Percentiles rank a stretch among this genome's conserved stretches.
phyloP scores from a whole-genome alignment of 1,140 invertebrate species.

The Ctenoplectra terminalis region DNA sequence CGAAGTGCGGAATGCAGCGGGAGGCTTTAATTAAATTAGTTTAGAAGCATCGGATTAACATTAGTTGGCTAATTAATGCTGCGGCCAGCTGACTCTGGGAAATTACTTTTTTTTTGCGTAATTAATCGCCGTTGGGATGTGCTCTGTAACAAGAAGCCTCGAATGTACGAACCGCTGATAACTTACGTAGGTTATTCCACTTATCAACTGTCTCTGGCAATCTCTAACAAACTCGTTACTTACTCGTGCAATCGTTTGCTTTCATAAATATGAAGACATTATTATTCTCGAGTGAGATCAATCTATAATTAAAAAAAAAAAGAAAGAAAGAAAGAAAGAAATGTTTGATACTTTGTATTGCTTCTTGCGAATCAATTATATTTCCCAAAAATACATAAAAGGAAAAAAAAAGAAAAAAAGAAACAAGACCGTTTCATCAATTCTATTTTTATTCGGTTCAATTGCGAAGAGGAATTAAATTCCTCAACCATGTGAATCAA shows the following conservation, averaged over 20 bases:
- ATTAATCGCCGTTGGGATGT: slow-evolving; percentile 45
- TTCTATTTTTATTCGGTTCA: neutral
- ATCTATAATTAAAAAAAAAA: neutral
- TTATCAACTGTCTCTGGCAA: slow-evolving; percentile 4
- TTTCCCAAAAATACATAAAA: neutral
- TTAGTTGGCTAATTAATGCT: slow-evolving; percentile 64
- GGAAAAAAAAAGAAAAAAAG: too few relatives aligned
- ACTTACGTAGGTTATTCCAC: neutral
- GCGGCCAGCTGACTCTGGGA: slow-evolving; percentile 33
- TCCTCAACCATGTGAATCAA: too few relatives aligned
- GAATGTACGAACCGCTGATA: neutral
- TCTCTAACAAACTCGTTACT: slow-evolving; percentile 5
- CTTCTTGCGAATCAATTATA: neutral
- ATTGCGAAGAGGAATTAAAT: neutral
- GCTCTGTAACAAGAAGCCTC: slow-evolving; percentile 20
- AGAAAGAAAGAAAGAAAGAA: neutral
- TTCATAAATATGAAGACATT: neutral
- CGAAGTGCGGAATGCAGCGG: slow-evolving; percentile 29
- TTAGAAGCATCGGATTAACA: slow-evolving; percentile 61
- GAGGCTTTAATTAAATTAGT: slow-evolving; percentile 65
- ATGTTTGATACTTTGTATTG: neutral
- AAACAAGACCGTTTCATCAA: neutral
- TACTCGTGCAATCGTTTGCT: neutral
- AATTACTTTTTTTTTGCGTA: slow-evolving; percentile 46
- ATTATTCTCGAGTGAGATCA: neutral